Conservation (phyloP, 2,888 invertebrate species). For the Aspidiotus rigidus region DNA sequence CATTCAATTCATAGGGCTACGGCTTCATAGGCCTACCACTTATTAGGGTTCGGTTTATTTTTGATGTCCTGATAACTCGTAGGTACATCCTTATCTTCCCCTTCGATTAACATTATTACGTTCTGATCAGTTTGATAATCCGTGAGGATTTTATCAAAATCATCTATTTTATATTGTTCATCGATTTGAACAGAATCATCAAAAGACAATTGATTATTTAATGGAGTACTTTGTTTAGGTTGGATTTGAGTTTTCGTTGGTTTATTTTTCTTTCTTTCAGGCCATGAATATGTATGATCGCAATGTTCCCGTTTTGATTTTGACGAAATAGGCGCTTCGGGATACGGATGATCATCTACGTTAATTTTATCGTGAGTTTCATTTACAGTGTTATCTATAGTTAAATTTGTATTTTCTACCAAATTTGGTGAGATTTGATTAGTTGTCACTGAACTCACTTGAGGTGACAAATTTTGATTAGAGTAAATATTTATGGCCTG, state of each 20-base stretch:
- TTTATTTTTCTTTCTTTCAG: neutral
- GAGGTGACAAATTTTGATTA: neutral
- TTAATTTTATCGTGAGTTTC: neutral
- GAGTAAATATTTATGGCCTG: neutral
- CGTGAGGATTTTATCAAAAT: neutral
- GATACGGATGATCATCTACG: neutral
- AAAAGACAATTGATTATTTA: neutral
- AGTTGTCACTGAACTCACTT: neutral
- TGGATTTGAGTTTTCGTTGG: neutral
- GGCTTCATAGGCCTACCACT: neutral
- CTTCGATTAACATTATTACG: neutral
- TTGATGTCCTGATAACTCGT: neutral
- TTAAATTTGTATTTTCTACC: neutral
- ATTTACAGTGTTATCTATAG: neutral
- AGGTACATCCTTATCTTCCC: neutral
- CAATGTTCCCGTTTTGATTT: neutral
- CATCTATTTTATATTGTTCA: neutral
- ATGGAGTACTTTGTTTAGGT: neutral
- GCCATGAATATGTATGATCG: neutral
- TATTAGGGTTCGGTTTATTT: neutral
- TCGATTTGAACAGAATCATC: neutral
- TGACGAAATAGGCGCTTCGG: neutral
- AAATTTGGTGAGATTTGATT: neutral
- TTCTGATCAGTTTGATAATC: neutral
- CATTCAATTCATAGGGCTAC: neutral